Base-by-base conservation (phyloP, 1,140 invertebrate genomes). In the Akabosia matsudoensis region DNA sequence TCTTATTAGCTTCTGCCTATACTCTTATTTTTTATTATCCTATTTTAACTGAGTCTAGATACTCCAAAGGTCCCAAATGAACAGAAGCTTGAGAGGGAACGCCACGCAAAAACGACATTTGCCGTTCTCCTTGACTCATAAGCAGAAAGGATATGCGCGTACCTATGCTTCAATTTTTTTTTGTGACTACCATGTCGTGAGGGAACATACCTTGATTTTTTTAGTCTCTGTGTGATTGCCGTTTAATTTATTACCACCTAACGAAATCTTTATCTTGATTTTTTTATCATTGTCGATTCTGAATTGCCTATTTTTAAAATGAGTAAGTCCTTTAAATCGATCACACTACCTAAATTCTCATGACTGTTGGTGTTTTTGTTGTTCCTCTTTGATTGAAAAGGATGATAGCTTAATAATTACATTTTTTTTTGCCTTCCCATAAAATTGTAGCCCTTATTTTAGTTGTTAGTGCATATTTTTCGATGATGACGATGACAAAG, bases 51-150 rank as follows among this genome's bases (percentile, higher is more conserved):
- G 3, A 56, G 18, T 22, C 54, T 61, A n/a, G 54, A 22, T 61
- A 22, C 7, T 14, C 24, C n/a, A 61, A 10, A 10, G 24, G 24
- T n/a, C 4, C 13, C 24, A 61, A 61, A 22, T 61, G 54, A 61
- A 7, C n/a, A n/a, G n/a, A n/a, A n/a, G 37, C 7, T 45, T 10
- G 37, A 45, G 18, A 45, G 18, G 37, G 37, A 61, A 22, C 54
- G n/a, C 13, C 13, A 61, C 7, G 54, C 37, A 45, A 18, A 10
- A 18, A 45, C 37, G 7, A 45, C 7, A 7, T 45, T 56, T 28
- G 61, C 28, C 31, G 61, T 22, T 67, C 61, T 67, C 61, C 61
- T 67, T 67, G 61, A 67, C 61, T 67, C 7, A 67, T 7, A 45
- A 45, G 18, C 37, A 45, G 7, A 45, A 45, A 7, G 37, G 37